Percentiles rank a stretch among this genome's conserved stretches.
Evolutionary conservation across 2,888 invertebrate genomes (phyloP).

Genomic region (Margaritifera margaritifera): DNA sequence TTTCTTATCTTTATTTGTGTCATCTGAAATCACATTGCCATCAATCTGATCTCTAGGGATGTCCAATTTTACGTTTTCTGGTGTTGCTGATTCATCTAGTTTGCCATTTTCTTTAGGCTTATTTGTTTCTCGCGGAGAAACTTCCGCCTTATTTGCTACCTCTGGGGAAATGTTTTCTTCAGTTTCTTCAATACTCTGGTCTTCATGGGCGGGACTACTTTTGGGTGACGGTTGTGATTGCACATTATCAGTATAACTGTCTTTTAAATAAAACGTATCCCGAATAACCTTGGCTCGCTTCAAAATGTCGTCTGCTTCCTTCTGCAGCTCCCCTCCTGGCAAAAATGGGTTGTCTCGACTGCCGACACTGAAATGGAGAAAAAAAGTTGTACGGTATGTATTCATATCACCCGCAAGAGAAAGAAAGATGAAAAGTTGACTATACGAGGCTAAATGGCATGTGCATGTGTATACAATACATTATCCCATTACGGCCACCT

Average conservation of each 20-base stretch:
- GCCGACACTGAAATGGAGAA: conserved; percentile 82
- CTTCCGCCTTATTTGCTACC: conserved; percentile 13
- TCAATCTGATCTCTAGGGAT: conserved; percentile 28
- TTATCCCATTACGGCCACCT: too few species aligned
- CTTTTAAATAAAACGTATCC: conserved; percentile 64
- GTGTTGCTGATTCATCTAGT: conserved; percentile 45
- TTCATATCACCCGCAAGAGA: not conserved
- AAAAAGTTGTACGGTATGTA: not conserved
- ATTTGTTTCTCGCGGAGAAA: conserved; percentile 9
- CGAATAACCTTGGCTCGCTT: conserved; percentile 76
- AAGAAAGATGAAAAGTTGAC: too few species aligned
- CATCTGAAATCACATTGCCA: conserved; percentile 15
- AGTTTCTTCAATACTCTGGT: conserved; percentile 11
- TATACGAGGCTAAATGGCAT: too few species aligned
- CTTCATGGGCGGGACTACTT: conserved; percentile 13
- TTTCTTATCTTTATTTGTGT: conserved; percentile 51
- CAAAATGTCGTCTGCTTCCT: conserved; percentile 96
- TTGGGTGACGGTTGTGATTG: conserved; percentile 7
- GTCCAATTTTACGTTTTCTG: conserved; percentile 42
- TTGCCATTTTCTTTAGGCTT: conserved; percentile 51
- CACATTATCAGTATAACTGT: conserved; percentile 32
- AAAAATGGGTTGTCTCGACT: conserved; percentile 98
- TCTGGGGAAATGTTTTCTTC: conserved; percentile 40
- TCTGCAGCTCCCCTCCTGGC: conserved; percentile 94
- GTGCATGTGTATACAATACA: too few species aligned